These are phyloP conservation scores for Cheirogaleus medius DNA, from an alignment of 2,113 vertebrate genomes.

Conservation along the genomic window DNA sequence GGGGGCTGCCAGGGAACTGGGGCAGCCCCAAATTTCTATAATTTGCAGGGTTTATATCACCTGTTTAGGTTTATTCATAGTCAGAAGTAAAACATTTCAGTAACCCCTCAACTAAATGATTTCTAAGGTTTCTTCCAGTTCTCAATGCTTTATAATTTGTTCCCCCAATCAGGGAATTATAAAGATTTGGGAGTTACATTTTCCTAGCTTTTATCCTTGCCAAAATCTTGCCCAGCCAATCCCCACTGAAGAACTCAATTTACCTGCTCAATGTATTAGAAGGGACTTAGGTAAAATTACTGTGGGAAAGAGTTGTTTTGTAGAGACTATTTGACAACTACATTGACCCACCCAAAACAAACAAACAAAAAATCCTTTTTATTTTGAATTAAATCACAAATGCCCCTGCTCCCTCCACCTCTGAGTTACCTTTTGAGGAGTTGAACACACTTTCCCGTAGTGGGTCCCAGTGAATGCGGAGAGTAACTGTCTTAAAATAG, in stretches of 20 bases:
- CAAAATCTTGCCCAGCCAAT: neutral
- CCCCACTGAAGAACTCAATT: neutral
- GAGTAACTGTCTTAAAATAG: conserved; percentile 77
- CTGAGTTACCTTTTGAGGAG: neutral
- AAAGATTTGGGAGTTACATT: neutral
- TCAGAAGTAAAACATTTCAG: neutral
- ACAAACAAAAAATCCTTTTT: conserved; percentile 7
- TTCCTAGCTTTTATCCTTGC: neutral
- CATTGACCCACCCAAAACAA: neutral
- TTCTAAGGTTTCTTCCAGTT: neutral
- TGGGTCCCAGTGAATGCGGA: conserved; percentile 25
- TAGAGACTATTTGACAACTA: neutral
- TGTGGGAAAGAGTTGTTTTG: neutral
- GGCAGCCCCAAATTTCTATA: rapidly evolving
- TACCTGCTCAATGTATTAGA: neutral
- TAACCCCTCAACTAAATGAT: neutral
- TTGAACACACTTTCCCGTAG: conserved; percentile 27
- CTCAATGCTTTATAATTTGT: neutral
- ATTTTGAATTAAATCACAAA: neutral
- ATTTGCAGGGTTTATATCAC: too few relatives aligned
- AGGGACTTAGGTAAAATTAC: neutral
- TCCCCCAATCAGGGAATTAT: neutral
- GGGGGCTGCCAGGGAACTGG: neutral
- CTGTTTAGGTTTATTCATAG: neutral
- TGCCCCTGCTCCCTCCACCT: neutral